Percentiles rank a stretch among this genome's conserved stretches.
Conservation (phyloP, 1,140 invertebrate species). For the Eumaeus atala region DNA sequence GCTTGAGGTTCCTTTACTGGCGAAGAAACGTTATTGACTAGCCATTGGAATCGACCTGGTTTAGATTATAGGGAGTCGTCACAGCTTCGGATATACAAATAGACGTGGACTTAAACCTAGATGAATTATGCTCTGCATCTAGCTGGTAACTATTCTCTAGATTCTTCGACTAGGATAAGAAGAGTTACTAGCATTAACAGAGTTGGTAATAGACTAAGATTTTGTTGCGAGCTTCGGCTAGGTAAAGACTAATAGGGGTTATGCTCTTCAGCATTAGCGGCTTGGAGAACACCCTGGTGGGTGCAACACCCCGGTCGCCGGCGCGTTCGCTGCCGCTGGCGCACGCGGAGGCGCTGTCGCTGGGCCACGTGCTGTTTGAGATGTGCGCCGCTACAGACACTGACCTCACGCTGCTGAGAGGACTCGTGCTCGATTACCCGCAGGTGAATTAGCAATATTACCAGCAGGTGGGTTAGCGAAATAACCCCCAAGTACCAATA, state of each 20-base stretch:
- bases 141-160: no score
- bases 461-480: neutral
- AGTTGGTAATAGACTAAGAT: neutral
- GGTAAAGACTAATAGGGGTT: neutral
- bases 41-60: no score
- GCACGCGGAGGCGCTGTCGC: constrained; percentile 83
- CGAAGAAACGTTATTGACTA: no score
- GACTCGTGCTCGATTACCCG: constrained; percentile 83
- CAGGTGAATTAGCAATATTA: constrained; percentile 77
- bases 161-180: no score
- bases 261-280: constrained; percentile 79
- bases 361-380: constrained; percentile 90
- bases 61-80: no score
- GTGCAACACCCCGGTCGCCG: constrained; percentile 80
- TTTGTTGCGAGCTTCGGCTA: neutral
- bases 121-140: no score
- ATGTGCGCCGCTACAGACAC: constrained; percentile 92
- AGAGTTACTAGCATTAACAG: no score
- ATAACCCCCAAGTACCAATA: constrained; percentile 1
- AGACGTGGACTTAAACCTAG: no score
- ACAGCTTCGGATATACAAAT: no score
- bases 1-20: no score
- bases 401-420: constrained; percentile 79
- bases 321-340: constrained; percentile 51
- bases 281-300: constrained; percentile 89